phyloP scores from a whole-genome alignment of 1,140 invertebrate species.

The Drosophila navojoa region DNA sequence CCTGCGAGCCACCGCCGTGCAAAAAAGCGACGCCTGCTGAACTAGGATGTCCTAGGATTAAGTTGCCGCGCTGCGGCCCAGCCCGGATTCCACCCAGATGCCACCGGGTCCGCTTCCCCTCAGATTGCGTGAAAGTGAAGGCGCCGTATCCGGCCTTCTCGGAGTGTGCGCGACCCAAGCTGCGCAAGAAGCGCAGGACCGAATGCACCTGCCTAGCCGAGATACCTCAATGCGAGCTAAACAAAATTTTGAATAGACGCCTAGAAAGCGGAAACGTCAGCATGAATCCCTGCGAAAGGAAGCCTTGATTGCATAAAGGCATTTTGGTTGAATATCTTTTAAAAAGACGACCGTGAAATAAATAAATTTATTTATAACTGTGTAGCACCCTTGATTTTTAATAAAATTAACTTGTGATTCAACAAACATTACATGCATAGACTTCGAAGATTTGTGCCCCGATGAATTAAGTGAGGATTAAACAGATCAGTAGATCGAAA shows the following conservation, averaged over 20 bases:
- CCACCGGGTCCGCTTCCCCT: neutral
- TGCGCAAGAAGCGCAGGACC: neutral
- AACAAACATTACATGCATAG: too few relatives aligned
- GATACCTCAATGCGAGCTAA: slow-evolving; percentile 7
- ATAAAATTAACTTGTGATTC: too few relatives aligned
- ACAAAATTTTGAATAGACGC: neutral
- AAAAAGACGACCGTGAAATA: neutral
- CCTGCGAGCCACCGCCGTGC: neutral
- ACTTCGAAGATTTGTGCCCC: too few relatives aligned
- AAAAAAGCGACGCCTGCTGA: neutral
- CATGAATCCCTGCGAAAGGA: slow-evolving; percentile 15
- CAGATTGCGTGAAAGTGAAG: slow-evolving; percentile 28
- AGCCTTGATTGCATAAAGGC: neutral
- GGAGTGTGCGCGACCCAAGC: slow-evolving; percentile 18
- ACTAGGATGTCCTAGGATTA: slow-evolving; percentile 3
- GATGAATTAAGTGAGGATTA: too few relatives aligned
- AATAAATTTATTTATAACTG: neutral
- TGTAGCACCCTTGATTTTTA: too few relatives aligned
- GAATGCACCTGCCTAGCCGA: slow-evolving; percentile 29
- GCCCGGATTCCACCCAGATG: slow-evolving; percentile 11
- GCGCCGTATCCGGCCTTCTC: slow-evolving; percentile 48
- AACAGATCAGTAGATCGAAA: too few relatives aligned
- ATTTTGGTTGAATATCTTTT: too few relatives aligned
- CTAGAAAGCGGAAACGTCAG: neutral
- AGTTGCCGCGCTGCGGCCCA: slow-evolving; percentile 14